A percentile compares a stretch with the other conserved stretches of the same genome.
phyloP scores from a whole-genome alignment of 2,888 invertebrate genomes.

The Chymomyza fuscimana region DNA sequence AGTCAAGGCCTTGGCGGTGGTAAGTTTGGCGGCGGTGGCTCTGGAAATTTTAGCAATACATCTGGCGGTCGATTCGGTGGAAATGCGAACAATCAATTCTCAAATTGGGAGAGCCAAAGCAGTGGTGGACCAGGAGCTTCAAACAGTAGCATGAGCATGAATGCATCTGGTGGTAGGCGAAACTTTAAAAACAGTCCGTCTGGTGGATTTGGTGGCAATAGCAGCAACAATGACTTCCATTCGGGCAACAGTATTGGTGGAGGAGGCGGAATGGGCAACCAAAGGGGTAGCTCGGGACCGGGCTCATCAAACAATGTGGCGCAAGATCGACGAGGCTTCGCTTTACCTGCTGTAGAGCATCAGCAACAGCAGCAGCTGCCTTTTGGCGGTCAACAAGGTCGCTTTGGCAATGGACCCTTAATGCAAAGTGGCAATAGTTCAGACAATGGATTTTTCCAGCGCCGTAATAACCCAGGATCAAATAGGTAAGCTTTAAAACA shows the following conservation, averaged over 20 bases:
- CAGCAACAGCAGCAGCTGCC: slow-evolving; percentile 53
- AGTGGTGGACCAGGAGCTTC: slow-evolving; percentile 24
- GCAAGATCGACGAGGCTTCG: slow-evolving; percentile 78
- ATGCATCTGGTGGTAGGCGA: slow-evolving; percentile 33
- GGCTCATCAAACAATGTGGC: slow-evolving; percentile 39
- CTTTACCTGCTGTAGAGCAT: slow-evolving; percentile 70
- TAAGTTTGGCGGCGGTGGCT: slow-evolving; percentile 38
- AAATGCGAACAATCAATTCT: slow-evolving; percentile 25
- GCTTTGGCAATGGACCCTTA: slow-evolving; percentile 53
- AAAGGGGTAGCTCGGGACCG: slow-evolving; percentile 24
- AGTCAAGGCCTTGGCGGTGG: slow-evolving; percentile 32
- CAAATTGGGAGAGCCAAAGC: slow-evolving; percentile 28
- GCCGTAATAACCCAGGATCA: slow-evolving; percentile 41
- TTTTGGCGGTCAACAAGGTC: slow-evolving; percentile 76
- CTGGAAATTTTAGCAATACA: slow-evolving; percentile 26
- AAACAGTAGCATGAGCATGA: slow-evolving; percentile 11
- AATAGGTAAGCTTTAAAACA: slow-evolving; percentile 47
- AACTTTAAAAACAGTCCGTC: slow-evolving; percentile 44
- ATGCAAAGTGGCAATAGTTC: slow-evolving; percentile 30
- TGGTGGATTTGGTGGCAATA: slow-evolving; percentile 44
- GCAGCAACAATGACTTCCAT: slow-evolving; percentile 48
- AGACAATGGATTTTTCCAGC: slow-evolving; percentile 44
- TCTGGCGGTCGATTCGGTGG: slow-evolving; percentile 17
- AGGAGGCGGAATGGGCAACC: slow-evolving; percentile 30
- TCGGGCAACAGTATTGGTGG: slow-evolving; percentile 17